Base-by-base conservation (phyloP, 2,797 vertebrate genomes). In the Urophycis tenuis region DNA sequence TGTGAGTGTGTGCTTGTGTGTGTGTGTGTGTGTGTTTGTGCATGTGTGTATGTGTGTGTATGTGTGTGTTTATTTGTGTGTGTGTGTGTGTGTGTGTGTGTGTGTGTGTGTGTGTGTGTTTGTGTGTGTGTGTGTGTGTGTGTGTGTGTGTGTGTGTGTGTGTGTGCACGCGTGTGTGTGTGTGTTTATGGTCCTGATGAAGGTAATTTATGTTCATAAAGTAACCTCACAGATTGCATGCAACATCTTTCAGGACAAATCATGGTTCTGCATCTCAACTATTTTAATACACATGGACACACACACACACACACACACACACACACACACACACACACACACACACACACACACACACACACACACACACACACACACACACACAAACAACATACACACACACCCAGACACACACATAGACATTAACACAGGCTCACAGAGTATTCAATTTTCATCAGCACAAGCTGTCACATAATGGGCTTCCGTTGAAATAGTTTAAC, bases 361-460 rank as follows among this genome's bases (percentile, higher is more conserved):
- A 74, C 45, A 30, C 29, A 35, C 71, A 33, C 49, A 32, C 29
- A 87, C 75, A 85, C 81, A 76, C 34, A 81, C 77, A 81, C 74
- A 78, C 64, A 78, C 75, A 74, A 34, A 15, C 45, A 74, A 74
- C 74, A 78, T 41, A 78, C 75, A 74, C 53, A n/a, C 41, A 74
- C 71, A 71, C 72, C 49, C 72, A 74, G 60, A 70, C 71, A 69
- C 45, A 67, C 45, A 81, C 49, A 76, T 34, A 74, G n/a, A 74
- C 34, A 31, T 22, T 30, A 53, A 29, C 53, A 33, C 29, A 87
- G 74, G 84, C 81, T 74, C 34, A 82, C 77, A 81, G 80, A 83
- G 77, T 89, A 90, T 90, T 90, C 86, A 92, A 86, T 92, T 93
- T 91, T 90, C 84, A 92, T 87, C 87, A 90, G 75, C 87, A 84